Conservation (phyloP, 2,797 vertebrate species). For the Ibycter americanus region DNA sequence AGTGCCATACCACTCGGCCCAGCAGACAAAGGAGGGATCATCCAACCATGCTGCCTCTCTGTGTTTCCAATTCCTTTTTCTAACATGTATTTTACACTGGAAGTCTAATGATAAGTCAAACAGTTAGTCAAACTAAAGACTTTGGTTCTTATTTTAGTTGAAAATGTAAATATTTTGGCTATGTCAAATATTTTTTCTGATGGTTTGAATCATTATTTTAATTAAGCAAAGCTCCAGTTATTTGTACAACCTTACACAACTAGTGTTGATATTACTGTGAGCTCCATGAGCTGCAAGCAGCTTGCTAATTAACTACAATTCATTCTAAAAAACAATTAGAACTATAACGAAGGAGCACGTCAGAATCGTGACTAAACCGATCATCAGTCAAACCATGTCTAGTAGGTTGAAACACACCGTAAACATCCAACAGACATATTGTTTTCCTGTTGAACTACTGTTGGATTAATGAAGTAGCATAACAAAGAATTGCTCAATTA, state of each 20-base stretch:
- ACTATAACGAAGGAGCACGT: neutral
- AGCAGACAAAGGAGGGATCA: neutral
- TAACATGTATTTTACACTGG: neutral
- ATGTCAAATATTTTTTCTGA: neutral
- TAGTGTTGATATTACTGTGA: neutral
- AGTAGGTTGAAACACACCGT: neutral
- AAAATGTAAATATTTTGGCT: neutral
- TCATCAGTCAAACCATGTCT: slow-evolving; percentile 3
- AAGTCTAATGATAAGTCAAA: neutral
- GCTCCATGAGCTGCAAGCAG: neutral
- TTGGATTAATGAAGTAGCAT: slow-evolving; percentile 2
- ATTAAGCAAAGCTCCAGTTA: neutral
- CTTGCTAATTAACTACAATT: slow-evolving; percentile 22
- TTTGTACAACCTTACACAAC: neutral
- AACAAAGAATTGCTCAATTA: slow-evolving; percentile 23
- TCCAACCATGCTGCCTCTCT: neutral
- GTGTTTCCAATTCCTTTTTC: neutral
- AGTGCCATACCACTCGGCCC: neutral
- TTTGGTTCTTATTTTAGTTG: neutral
- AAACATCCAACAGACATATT: neutral
- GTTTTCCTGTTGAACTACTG: neutral
- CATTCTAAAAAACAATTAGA: slow-evolving; percentile 10
- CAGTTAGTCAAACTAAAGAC: neutral
- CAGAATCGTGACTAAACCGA: neutral
- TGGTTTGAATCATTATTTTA: neutral